Evolutionary conservation across 2,888 invertebrate genomes (phyloP).

Genomic region (Anorthoa munda): DNA sequence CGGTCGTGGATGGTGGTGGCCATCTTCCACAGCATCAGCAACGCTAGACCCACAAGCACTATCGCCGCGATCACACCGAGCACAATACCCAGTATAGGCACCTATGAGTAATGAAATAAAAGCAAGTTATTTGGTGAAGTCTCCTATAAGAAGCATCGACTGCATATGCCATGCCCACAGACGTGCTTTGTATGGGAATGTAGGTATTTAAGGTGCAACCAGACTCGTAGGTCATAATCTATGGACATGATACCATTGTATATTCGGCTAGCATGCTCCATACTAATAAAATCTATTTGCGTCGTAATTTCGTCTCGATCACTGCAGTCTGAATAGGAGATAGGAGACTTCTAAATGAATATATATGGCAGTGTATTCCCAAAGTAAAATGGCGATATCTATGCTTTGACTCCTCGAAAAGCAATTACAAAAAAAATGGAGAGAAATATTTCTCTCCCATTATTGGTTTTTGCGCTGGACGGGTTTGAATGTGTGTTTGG

Average conservation of each 20-base stretch:
- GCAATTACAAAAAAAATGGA: too few species aligned
- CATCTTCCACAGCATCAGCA: constrained; percentile 98
- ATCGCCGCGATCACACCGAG: constrained; percentile 99
- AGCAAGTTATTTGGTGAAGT: constrained; percentile 19
- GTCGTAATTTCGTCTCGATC: background rate
- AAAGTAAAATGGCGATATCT: background rate
- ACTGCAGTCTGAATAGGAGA: background rate
- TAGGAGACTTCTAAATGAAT: background rate
- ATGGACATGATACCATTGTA: background rate
- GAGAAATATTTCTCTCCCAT: too few species aligned
- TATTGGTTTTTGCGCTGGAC: background rate
- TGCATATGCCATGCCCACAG: constrained; percentile 4
- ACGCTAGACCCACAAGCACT: constrained; percentile 97
- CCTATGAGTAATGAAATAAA: constrained; percentile 82
- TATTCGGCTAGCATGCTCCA: background rate
- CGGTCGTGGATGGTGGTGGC: constrained; percentile 99
- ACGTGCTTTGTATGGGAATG: constrained; percentile 8
- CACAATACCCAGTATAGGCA: constrained; percentile 95
- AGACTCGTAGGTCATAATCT: background rate
- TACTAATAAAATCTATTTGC: background rate
- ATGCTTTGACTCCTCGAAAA: too few species aligned
- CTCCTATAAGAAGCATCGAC: background rate
- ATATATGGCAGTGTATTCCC: background rate
- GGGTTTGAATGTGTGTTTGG: background rate
- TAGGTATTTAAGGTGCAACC: background rate